Conservation (phyloP, 2,797 vertebrate species). For the Salmo trutta region DNA sequence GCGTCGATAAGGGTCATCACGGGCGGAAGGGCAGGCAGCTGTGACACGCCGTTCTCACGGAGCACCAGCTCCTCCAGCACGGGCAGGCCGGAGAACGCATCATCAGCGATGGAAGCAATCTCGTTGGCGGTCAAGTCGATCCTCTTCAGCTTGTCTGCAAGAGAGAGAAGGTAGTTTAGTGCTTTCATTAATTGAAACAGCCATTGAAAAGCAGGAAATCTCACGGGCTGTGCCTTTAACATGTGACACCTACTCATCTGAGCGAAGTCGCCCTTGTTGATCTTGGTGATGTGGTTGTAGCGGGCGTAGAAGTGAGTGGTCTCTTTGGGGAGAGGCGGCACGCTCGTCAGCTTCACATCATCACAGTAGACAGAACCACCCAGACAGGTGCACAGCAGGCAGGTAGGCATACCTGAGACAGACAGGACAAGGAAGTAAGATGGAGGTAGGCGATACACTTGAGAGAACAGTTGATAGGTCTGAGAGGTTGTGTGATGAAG, state of each 20-base stretch:
- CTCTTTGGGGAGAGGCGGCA: conserved; percentile 88
- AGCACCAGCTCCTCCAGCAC: conserved; percentile 88
- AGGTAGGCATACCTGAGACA: conserved; percentile 86
- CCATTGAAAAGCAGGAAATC: neutral
- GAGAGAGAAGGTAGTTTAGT: conserved; percentile 12
- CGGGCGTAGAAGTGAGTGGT: conserved; percentile 95
- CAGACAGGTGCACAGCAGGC: conserved; percentile 91
- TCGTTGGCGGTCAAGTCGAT: conserved; percentile 92
- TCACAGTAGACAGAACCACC: conserved; percentile 95
- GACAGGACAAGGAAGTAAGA: neutral
- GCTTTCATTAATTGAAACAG: neutral
- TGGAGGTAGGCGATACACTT: neutral
- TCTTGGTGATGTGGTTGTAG: conserved; percentile 93
- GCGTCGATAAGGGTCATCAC: conserved; percentile 88
- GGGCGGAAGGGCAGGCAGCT: conserved; percentile 88
- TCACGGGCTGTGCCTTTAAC: neutral
- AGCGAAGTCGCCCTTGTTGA: conserved; percentile 91
- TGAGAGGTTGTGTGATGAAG: neutral
- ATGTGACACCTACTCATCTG: conserved; percentile 82
- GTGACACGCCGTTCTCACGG: conserved; percentile 87
- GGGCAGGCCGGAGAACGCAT: conserved; percentile 82
- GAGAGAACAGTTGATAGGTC: neutral
- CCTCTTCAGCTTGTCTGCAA: conserved; percentile 86
- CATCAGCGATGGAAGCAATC: conserved; percentile 86
- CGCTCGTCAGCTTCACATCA: conserved; percentile 83